A percentile compares a stretch with the other conserved stretches of the same genome.
phyloP scores from a whole-genome alignment of 2,113 vertebrate species.

The Panurus biarmicus region DNA sequence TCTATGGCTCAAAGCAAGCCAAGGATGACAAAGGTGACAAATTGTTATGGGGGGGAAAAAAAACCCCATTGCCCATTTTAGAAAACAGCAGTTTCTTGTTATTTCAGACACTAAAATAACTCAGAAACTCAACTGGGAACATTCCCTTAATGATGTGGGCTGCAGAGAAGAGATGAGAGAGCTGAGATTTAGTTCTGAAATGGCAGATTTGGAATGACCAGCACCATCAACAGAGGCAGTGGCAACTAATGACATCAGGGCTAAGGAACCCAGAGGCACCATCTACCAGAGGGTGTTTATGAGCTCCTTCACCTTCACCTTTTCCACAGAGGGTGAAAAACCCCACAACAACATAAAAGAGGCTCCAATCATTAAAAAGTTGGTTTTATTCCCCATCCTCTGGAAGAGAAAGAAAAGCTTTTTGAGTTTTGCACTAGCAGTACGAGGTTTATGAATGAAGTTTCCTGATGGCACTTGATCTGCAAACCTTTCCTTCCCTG shows the following conservation, averaged over 20 bases:
- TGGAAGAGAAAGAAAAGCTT: background rate
- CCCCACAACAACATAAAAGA: background rate
- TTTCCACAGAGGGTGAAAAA: background rate
- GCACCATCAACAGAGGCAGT: background rate
- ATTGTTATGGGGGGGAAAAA: background rate
- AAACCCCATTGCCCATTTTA: background rate
- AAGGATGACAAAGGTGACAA: slow-evolving; percentile 9
- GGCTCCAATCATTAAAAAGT: background rate
- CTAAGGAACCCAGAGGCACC: background rate
- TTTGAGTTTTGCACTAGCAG: background rate
- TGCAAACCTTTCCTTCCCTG: background rate
- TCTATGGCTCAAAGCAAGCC: background rate
- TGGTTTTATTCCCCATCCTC: background rate
- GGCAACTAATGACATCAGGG: background rate
- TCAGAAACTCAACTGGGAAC: background rate
- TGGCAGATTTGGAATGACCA: background rate
- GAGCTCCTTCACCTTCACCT: background rate
- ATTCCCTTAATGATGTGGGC: rapidly evolving
- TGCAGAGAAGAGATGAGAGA: background rate
- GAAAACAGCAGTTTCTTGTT: background rate
- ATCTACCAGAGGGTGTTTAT: background rate
- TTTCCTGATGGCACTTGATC: background rate
- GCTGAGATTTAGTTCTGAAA: background rate
- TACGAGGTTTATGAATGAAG: background rate
- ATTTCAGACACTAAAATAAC: background rate